Percentiles rank a stretch among this genome's conserved stretches.
phyloP scores from a whole-genome alignment of 2,113 vertebrate species.

The Microcebus lehilahytsara region DNA sequence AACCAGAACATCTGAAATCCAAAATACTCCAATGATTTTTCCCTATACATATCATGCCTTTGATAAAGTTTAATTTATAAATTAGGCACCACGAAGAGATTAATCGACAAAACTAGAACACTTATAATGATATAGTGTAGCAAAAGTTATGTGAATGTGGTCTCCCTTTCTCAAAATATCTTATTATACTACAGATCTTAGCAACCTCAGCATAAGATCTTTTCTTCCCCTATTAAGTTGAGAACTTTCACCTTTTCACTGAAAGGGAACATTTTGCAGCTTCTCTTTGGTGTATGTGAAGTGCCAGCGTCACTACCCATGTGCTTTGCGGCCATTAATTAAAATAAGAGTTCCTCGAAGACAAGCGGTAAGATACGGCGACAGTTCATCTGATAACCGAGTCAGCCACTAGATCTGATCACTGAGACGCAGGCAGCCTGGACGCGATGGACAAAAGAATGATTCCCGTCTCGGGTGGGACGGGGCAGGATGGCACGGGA shows the following conservation, averaged over 20 bases:
- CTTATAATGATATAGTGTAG: background rate
- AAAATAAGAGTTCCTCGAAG: too few species aligned
- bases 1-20: background rate
- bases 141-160: background rate
- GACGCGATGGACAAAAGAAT: too few species aligned
- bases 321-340: too few species aligned
- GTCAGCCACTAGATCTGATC: too few species aligned
- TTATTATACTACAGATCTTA: background rate
- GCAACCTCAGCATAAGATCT: background rate
- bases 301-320: too few species aligned
- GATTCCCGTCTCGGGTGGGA: too few species aligned
- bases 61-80: background rate
- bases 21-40: background rate
- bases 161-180: background rate
- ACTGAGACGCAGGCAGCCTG: too few species aligned
- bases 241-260: background rate
- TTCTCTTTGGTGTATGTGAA: too few species aligned
- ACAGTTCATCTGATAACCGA: too few species aligned
- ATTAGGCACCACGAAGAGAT: background rate
- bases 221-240: background rate
- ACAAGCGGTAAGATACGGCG: too few species aligned
- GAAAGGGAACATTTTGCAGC: background rate
- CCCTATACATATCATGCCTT: background rate
- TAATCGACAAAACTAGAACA: background rate
- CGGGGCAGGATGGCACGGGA: too few species aligned